phyloP scores from a whole-genome alignment of 1,140 invertebrate genomes.

The Potamilus streckersoni region DNA sequence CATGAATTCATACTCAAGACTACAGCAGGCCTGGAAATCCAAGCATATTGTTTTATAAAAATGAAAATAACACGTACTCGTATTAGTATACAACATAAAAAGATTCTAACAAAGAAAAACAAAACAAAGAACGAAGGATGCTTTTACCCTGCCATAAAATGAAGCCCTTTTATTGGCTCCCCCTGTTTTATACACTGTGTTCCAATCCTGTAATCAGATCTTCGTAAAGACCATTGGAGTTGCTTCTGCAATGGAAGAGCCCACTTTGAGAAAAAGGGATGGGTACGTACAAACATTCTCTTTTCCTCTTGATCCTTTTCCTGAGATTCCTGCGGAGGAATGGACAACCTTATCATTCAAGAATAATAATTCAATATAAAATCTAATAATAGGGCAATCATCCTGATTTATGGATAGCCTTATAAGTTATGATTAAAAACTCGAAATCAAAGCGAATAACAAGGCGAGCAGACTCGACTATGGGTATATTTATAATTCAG shows the following conservation, averaged over 20 bases:
- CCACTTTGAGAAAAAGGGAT: constrained; percentile 31
- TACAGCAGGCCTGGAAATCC: too few species aligned
- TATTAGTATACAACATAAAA: too few species aligned
- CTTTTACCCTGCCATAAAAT: constrained; percentile 14
- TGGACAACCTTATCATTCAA: neutral
- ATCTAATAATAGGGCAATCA: neutral
- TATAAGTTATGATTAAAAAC: too few species aligned
- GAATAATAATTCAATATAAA: neutral
- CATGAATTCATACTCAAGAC: too few species aligned
- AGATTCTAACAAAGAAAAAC: neutral
- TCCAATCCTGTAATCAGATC: constrained; percentile 12
- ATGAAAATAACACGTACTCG: too few species aligned
- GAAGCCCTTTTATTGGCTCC: constrained; percentile 2
- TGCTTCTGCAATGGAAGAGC: constrained; percentile 17
- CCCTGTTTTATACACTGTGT: constrained; percentile 21
- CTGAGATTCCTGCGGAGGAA: constrained; percentile 5
- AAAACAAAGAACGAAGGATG: neutral
- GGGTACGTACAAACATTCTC: constrained; percentile 22
- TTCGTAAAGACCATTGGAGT: constrained; percentile 21
- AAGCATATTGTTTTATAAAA: too few species aligned
- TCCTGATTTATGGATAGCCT: too few species aligned
- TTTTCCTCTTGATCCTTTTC: constrained; percentile 26
- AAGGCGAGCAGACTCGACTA: too few species aligned
- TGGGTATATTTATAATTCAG: too few species aligned
- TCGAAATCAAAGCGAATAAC: too few species aligned